These are phyloP conservation scores for Pogoniulus pusillus DNA, from an alignment of 2,797 vertebrate genomes.

Conservation along the genomic window DNA sequence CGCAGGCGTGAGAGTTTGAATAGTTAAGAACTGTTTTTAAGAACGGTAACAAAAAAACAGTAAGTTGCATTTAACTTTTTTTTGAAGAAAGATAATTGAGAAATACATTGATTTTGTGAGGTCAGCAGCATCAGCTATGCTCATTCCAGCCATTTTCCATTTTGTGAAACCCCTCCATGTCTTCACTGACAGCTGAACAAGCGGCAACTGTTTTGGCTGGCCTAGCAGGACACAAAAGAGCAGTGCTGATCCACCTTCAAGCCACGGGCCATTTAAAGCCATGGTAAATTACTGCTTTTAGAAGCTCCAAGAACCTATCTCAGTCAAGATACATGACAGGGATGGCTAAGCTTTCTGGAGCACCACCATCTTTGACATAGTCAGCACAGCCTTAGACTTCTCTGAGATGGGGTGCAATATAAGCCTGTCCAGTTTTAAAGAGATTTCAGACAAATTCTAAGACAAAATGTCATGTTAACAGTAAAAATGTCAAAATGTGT, in stretches of 20 bases:
- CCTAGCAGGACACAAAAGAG: rapidly evolving
- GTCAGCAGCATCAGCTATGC: not conserved
- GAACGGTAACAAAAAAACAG: not conserved
- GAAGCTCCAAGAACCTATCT: not conserved
- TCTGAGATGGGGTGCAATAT: not conserved
- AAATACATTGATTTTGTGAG: not conserved
- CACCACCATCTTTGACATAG: rapidly evolving
- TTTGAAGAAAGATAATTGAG: not conserved
- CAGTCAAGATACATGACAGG: not conserved
- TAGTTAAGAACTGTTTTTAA: not conserved
- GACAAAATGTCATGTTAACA: not conserved
- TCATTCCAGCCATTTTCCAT: not conserved
- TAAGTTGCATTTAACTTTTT: not conserved
- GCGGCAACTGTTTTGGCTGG: not conserved
- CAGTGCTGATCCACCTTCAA: not conserved
- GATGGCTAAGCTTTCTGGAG: not conserved
- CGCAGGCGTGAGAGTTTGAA: not conserved
- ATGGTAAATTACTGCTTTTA: not conserved
- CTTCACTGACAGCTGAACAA: not conserved
- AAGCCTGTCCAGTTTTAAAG: not conserved
- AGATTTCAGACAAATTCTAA: not conserved
- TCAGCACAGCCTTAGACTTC: not conserved
- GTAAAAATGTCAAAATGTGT: not conserved
- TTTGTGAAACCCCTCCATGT: not conserved
- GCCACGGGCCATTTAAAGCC: not conserved